A percentile compares a stretch with the other conserved stretches of the same genome.
phyloP scores from a whole-genome alignment of 2,888 invertebrate genomes.

The Onthophagus sagittarius region DNA sequence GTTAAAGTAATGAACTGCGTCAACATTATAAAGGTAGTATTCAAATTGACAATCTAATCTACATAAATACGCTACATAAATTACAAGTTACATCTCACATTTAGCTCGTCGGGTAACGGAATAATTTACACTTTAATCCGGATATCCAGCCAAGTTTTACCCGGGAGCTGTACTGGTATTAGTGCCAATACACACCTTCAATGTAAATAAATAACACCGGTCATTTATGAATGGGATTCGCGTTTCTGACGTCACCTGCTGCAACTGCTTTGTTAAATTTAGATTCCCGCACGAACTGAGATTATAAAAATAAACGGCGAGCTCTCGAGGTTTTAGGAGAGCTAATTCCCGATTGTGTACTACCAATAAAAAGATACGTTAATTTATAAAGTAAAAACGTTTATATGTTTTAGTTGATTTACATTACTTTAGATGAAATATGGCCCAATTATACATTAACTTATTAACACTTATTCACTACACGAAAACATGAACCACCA shows the following conservation, averaged over 20 bases:
- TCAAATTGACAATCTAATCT: background rate
- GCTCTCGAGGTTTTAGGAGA: background rate
- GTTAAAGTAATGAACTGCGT: background rate
- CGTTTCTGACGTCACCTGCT: background rate
- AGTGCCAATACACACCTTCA: background rate
- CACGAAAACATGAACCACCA: too few relatives aligned
- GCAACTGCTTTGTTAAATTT: background rate
- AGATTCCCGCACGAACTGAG: background rate
- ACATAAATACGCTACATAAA: background rate
- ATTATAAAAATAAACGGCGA: background rate
- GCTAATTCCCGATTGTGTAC: background rate
- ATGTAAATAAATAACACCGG: background rate
- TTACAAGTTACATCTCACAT: background rate
- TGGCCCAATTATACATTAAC: too few relatives aligned
- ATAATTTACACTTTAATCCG: background rate
- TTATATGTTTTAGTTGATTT: too few relatives aligned
- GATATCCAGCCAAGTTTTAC: background rate
- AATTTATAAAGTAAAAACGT: too few relatives aligned
- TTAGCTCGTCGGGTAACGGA: background rate
- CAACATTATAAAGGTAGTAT: background rate
- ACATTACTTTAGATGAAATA: too few relatives aligned
- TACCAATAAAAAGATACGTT: background rate
- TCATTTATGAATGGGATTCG: background rate
- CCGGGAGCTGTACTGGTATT: background rate
- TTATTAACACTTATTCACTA: too few relatives aligned